Evolutionary conservation across 2,797 vertebrate species (phyloP).

Genomic region (Myiotriccus ornatus): DNA sequence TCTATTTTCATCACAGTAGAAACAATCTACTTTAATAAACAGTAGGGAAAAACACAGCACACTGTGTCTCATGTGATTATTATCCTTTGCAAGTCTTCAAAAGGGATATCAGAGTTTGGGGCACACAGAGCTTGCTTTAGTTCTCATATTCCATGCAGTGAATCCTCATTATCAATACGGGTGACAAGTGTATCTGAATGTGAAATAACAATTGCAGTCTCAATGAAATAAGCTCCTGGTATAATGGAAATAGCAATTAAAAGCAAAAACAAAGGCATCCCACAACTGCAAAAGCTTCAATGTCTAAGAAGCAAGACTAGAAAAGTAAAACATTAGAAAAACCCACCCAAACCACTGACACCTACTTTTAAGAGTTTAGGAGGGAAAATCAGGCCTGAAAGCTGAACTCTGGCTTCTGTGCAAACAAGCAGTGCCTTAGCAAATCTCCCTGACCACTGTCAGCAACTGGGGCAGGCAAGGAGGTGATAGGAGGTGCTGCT

Average conservation of each 20-base stretch:
- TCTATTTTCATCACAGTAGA: neutral
- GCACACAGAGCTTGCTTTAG: neutral
- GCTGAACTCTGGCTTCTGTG: neutral
- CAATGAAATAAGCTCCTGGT: neutral
- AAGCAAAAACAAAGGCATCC: constrained; percentile 10
- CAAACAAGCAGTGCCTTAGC: neutral
- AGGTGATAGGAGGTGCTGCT: neutral
- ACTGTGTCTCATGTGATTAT: neutral
- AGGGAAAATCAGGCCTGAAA: neutral
- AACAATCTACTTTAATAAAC: neutral
- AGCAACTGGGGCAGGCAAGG: neutral
- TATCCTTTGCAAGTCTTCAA: neutral
- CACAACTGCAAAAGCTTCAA: neutral
- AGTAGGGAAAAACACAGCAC: neutral
- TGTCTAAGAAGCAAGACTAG: neutral
- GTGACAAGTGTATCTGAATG: constrained; percentile 36
- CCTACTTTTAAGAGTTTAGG: neutral
- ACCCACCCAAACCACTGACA: rapidly evolving
- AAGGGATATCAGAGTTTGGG: neutral
- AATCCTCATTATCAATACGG: constrained; percentile 30
- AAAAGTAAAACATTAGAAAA: neutral
- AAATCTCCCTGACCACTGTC: neutral
- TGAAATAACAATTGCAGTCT: neutral
- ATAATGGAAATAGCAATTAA: constrained; percentile 19
- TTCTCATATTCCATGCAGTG: neutral